Percentiles rank a stretch among this genome's conserved stretches.
These are phyloP conservation scores for Neolamprologus devosi DNA, from an alignment of 2,113 vertebrate genomes.

Conservation along the genomic window DNA sequence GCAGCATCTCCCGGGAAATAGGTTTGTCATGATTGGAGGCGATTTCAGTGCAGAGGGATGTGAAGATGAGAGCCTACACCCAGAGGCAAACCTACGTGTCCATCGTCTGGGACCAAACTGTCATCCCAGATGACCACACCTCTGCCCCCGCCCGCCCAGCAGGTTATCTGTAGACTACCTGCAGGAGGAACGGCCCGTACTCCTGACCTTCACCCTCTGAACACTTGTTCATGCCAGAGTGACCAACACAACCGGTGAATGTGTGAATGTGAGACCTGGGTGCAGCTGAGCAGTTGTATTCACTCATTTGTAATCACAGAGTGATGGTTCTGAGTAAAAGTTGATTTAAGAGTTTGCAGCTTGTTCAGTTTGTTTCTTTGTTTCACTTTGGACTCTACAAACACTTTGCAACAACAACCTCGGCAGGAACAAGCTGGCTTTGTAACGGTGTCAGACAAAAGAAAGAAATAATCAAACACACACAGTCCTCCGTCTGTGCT, in stretches of 20 bases:
- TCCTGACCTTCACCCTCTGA: not conserved
- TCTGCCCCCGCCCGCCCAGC: rapidly evolving
- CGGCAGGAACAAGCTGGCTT: not conserved
- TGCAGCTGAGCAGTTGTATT: not conserved
- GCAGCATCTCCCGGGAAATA: not conserved
- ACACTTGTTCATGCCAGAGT: not conserved
- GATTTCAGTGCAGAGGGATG: not conserved
- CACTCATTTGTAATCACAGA: not conserved
- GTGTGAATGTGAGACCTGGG: not conserved
- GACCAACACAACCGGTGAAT: not conserved
- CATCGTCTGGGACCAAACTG: not conserved
- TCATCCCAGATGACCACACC: not conserved
- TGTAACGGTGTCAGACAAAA: not conserved
- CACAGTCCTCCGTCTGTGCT: not conserved
- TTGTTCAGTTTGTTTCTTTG: not conserved
- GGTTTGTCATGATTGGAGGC: not conserved
- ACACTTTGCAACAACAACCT: not conserved
- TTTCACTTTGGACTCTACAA: not conserved
- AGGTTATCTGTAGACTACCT: not conserved
- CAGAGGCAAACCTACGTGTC: not conserved
- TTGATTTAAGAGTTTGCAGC: not conserved
- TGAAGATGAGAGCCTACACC: not conserved
- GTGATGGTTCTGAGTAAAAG: not conserved
- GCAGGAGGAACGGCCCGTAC: not conserved
- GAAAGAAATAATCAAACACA: not conserved